A percentile compares a stretch with the other conserved stretches of the same genome.
phyloP scores from a whole-genome alignment of 2,888 invertebrate species.

The Lordiphosa andalusiaca region DNA sequence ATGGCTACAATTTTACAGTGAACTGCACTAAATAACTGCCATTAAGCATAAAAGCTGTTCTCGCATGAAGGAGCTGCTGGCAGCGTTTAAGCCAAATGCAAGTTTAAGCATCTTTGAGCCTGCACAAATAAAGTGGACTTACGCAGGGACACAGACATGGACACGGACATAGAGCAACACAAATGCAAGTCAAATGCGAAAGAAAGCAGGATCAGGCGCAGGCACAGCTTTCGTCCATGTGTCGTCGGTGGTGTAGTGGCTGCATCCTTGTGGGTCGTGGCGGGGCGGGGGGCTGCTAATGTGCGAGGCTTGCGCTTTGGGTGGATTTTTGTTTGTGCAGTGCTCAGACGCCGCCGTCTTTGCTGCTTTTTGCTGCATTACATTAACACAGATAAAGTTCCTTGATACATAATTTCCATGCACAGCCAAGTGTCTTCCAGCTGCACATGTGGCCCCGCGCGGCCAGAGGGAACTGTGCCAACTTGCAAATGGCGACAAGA shows the following conservation, averaged over 20 bases:
- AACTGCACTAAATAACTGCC: slow-evolving; percentile 73
- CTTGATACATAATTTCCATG: slow-evolving; percentile 71
- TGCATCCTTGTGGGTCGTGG: slow-evolving; percentile 24
- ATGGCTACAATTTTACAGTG: slow-evolving; percentile 69
- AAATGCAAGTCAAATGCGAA: slow-evolving; percentile 35
- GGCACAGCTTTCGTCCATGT: slow-evolving; percentile 61
- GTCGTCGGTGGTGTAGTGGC: slow-evolving; percentile 36
- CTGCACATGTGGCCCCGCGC: slow-evolving; percentile 49
- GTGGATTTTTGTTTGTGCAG: slow-evolving; percentile 39
- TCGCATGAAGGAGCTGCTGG: slow-evolving; percentile 65
- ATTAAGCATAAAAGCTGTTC: slow-evolving; percentile 76
- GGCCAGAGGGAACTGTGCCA: slow-evolving; percentile 48
- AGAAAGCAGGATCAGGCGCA: slow-evolving; percentile 24
- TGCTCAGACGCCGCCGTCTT: slow-evolving; percentile 33
- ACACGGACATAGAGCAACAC: slow-evolving; percentile 15
- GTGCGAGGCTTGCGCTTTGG: slow-evolving; percentile 13
- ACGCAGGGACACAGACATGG: slow-evolving; percentile 30
- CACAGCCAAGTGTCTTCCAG: slow-evolving; percentile 56
- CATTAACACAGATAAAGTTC: slow-evolving; percentile 77
- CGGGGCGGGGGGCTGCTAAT: slow-evolving; percentile 24
- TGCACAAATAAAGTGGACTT: slow-evolving; percentile 68
- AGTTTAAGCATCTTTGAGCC: slow-evolving; percentile 60
- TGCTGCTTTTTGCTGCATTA: slow-evolving; percentile 66
- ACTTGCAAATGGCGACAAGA: slow-evolving; percentile 72
- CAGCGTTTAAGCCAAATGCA: slow-evolving; percentile 72